Conservation (phyloP, 2,888 invertebrate genomes). For the Polymixis flavicincta region DNA sequence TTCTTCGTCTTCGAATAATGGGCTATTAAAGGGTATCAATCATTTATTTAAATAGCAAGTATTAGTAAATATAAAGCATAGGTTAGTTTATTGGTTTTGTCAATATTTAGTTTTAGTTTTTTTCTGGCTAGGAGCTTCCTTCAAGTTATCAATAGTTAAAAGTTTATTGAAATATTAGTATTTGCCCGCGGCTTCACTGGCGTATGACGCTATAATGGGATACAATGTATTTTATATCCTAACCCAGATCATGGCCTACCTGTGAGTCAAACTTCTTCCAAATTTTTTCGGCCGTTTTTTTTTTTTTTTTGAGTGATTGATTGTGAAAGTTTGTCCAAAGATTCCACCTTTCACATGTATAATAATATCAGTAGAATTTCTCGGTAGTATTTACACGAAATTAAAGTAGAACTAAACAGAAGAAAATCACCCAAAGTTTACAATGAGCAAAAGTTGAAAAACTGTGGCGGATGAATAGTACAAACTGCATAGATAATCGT, state of each 20-base stretch:
- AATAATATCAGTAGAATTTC: too few species aligned
- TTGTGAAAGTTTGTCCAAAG: too few species aligned
- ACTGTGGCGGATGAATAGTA: background rate
- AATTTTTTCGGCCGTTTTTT: too few species aligned
- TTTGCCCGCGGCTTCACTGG: too few species aligned
- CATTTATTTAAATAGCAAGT: conserved; percentile 24
- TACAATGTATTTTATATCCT: too few species aligned
- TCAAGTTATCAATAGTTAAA: background rate
- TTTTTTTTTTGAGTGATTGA: too few species aligned
- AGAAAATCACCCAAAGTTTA: background rate
- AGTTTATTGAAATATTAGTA: background rate
- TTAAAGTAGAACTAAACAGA: background rate
- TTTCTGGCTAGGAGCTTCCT: background rate
- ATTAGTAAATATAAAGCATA: background rate
- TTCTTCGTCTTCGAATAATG: conserved; percentile 18
- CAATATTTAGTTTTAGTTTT: conserved; percentile 3
- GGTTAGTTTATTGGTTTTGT: background rate
- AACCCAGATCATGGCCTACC: too few species aligned
- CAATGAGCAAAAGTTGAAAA: background rate
- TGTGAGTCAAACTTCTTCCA: too few species aligned
- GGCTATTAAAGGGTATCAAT: conserved; percentile 27
- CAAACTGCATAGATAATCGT: background rate
- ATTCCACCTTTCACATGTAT: too few species aligned
- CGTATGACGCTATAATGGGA: too few species aligned
- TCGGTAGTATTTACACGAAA: background rate